Base-by-base conservation (phyloP, 2,888 invertebrate genomes). In the Phortica okadai region DNA sequence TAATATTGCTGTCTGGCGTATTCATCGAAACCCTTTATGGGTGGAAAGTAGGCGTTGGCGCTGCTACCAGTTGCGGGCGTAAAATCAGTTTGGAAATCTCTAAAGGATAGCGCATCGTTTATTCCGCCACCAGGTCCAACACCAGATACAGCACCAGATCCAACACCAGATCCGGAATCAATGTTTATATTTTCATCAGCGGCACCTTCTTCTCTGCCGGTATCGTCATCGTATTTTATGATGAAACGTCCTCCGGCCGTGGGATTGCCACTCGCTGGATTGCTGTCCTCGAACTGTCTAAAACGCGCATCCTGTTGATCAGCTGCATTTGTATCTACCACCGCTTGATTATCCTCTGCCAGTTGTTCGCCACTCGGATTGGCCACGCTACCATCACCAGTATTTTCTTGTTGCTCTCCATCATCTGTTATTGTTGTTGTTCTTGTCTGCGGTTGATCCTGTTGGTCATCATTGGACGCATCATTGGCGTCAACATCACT, bases 11-110 rank as follows among this genome's bases (percentile, higher is more conserved):
- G 50, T 6, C 50, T 14, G 50, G 25, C 64, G 76, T 42, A 77
- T 79, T 75, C 72, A 79, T 77, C 74, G 76, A 10, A 69, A 1
- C 44, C 45, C 10, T 41, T 33, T 10, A 21, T 2, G 6, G 6
- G 16, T 3, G 56, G 70, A 33, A 33, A 41, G 45, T 56, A 72
- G 54, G 25, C 25, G 45, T 73, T 42, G 0, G 54, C 44, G 8
- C 59, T 67, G 64, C 66, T 16, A 5, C 74, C n/a, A n/a, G 69
- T 50, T 50, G 50, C 14, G 14, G 33, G 33, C 1, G 33, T 33
- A 50, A 50, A 50, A 6, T 8, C 50, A 11, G 50, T 50, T 0
- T 14, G 50, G 6, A 50, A 50, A 50, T 50, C 50, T 50, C 50
- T 6, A 1, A 50, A 50, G 10, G 50, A 50, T 3, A 50, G 4